Base-by-base conservation (phyloP, 2,888 invertebrate genomes). In the Chesias legatella region DNA sequence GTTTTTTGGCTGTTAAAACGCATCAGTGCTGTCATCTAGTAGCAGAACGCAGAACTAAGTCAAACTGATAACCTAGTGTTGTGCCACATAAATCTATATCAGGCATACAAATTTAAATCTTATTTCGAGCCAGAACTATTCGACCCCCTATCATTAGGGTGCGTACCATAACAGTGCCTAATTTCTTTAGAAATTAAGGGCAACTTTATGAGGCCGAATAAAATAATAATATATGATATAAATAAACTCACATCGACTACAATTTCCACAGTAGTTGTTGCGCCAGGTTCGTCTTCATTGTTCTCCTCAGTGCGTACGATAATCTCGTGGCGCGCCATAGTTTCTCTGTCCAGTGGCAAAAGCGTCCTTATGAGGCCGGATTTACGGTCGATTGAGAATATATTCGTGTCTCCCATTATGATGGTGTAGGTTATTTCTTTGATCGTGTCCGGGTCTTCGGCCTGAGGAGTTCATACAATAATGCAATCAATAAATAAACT, bases 241-340 rank as follows among this genome's bases (percentile, higher is more conserved):
- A n/a, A n/a, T n/a, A 10, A 7, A 78, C 83, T 79, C 29, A 88
- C 93, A 86, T 93, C 92, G 37, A 94, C 94, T 48, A 92, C 88
- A 21, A 95, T 84, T 37, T 92, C 88, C 2, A 95, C 93, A 48
- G 92, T 93, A 2, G 95, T 93, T 0, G 93, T 94, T 22, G 95
- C 92, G 0, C 93, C 94, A 0, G 91, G 88, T 1, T 84, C 88
- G 11, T 92, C 91, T 0, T 91, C 91, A 48, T 90, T 91, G 63
- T 97, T 97, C 70, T 97, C 97, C 45, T 94, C 89, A 0, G 96
- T 97, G 0, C 96, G 96, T 1, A 97, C 90, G 1, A 94, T 82
- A 0, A 97, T 77, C 41, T 94, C 91, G 59, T 96, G 93, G 28
- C 93, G 90, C 10, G 89, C 92, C 34, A 92, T 91, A 50, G 90